Evolutionary conservation across 2,888 invertebrate species (phyloP).

Genomic region (Ormyrus rosae): DNA sequence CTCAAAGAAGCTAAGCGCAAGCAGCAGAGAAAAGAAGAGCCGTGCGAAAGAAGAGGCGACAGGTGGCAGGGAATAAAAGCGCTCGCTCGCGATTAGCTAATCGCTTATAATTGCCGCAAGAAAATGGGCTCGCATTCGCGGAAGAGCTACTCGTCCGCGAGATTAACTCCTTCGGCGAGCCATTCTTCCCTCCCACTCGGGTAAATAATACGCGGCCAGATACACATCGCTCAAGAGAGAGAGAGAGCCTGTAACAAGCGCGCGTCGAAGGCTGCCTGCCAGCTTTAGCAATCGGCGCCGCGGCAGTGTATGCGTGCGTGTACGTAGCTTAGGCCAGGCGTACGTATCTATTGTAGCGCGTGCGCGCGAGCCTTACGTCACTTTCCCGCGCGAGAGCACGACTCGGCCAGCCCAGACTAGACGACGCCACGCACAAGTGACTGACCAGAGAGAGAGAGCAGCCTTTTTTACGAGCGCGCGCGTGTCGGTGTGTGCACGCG

Average conservation of each 20-base stretch:
- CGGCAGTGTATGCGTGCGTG: not conserved
- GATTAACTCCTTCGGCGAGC: conserved; percentile 18
- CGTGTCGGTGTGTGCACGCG: too few species aligned
- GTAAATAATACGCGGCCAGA: not conserved
- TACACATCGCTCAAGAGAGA: not conserved
- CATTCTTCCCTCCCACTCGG: conserved; percentile 2
- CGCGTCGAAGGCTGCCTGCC: conserved; percentile 5
- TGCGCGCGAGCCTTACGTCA: conserved; percentile 64
- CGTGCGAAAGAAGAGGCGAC: not conserved
- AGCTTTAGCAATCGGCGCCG: conserved; percentile 9
- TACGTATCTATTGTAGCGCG: conserved; percentile 28
- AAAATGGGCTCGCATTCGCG: conserved; percentile 46
- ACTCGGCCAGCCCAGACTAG: conserved; percentile 66
- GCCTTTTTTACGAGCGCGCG: too few species aligned
- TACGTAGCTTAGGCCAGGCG: not conserved
- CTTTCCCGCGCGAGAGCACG: conserved; percentile 53
- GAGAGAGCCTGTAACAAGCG: conserved; percentile 5
- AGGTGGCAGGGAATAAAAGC: not conserved
- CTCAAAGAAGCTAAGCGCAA: not conserved
- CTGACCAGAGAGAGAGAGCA: conserved; percentile 59
- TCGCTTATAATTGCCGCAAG: conserved; percentile 39
- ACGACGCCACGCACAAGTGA: conserved; percentile 68
- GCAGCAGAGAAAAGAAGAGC: not conserved
- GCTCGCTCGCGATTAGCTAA: conserved; percentile 41
- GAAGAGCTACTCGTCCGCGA: conserved; percentile 15